Base-by-base conservation (phyloP, 2,113 vertebrate species). In the Cichladusa arquata region DNA sequence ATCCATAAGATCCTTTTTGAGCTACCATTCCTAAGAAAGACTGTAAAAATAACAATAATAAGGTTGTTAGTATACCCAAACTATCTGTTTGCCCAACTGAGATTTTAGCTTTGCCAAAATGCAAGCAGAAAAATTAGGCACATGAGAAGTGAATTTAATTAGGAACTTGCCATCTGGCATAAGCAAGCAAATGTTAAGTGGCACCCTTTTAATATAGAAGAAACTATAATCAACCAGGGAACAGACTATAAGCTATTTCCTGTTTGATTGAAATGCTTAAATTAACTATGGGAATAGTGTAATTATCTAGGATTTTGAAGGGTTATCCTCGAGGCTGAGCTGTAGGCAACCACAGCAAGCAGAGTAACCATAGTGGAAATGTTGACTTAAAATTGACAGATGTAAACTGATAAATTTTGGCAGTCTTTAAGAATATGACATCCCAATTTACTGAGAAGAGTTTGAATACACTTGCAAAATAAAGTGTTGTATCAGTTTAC, bases 81-180 rank as follows among this genome's bases (percentile, higher is more conserved):
- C 31, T 90, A 88, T 88, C 74, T 95, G 70, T 85, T 91, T 12
- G 50, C 19, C 34, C 71, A 61, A 53, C 62, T 50, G 71, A 92
- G 85, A 77, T 66, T 83, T 80, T 28, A 88, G 47, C 29, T 86
- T 92, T 96, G 58, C 74, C 92, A 94, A 94, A 96, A 86, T 16
- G 42, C 40, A 66, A 80, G 67, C 12, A 88, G 62, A 86, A 93
- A 62, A 77, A 80, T 88, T 50, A 90, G 71, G 76, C 71, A 84
- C 81, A 34, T 26, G 33, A 93, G 66, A 93, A 94, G 42, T 54
- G 50, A 61, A 79, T 90, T 93, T 93, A 90, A 96, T 94, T 82
- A 96, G 79, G 70, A 94, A 85, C 66, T 73, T 90, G 66, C 66
- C 85, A 96, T 89, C 84, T 94, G 89, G 90, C 47, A 84, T 36